Conservation (phyloP, 2,113 vertebrate genomes). For the Mormyrus iriodes region DNA sequence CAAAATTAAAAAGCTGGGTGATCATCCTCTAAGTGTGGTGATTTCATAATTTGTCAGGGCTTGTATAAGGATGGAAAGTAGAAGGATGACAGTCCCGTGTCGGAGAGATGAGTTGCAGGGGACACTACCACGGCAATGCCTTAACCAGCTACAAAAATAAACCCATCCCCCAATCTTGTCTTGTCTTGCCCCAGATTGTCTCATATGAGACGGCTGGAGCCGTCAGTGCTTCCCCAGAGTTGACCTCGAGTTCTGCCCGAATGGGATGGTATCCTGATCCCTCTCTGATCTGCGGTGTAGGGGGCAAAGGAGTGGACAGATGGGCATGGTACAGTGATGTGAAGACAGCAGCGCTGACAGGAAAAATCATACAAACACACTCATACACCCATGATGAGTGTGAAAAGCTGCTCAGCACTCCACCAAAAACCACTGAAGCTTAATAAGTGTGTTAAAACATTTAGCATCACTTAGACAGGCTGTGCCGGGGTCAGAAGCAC, state of each 20-base stretch:
- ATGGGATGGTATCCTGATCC: not conserved
- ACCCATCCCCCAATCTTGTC: not conserved
- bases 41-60: too few species aligned
- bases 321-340: not conserved
- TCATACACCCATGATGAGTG: not conserved
- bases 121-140: not conserved
- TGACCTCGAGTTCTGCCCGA: not conserved
- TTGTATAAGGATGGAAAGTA: not conserved
- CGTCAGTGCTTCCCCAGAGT: not conserved
- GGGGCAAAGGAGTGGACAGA: too few species aligned
- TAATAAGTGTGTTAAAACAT: not conserved
- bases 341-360: not conserved
- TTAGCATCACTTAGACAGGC: not conserved
- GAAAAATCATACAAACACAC: not conserved
- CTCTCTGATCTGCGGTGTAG: not conserved
- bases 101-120: not conserved
- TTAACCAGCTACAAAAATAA: not conserved
- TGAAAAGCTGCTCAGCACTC: not conserved
- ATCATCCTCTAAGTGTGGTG: too few species aligned
- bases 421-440: not conserved
- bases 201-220: not conserved
- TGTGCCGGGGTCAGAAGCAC: not conserved
- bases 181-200: not conserved
- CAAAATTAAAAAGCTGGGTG: too few species aligned
- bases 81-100: not conserved